Conservation (phyloP, 2,797 vertebrate species). For the Takifugu rubripes region DNA sequence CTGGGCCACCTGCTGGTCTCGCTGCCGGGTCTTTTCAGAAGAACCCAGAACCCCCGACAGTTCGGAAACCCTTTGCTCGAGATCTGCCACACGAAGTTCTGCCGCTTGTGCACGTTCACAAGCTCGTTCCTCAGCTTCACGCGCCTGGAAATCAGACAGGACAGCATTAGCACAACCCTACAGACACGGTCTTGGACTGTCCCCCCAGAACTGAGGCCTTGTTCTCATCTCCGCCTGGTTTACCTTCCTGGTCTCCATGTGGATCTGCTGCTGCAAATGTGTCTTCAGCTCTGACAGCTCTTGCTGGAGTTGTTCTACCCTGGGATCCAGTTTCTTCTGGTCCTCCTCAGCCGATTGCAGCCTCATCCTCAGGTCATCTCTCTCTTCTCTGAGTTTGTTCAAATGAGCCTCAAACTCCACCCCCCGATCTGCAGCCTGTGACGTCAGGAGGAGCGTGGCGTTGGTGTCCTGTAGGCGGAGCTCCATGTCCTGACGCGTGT, state of each 20-base stretch:
- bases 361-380: slow-evolving; percentile 74
- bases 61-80: slow-evolving; percentile 86
- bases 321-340: slow-evolving; percentile 75
- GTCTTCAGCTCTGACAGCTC: slow-evolving; percentile 77
- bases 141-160: slow-evolving; percentile 13
- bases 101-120: slow-evolving; percentile 80
- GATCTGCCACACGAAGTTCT: slow-evolving; percentile 80
- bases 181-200: no score
- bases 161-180: not conserved
- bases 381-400: slow-evolving; percentile 71
- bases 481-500: slow-evolving; percentile 81
- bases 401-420: slow-evolving; percentile 74
- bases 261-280: slow-evolving; percentile 82
- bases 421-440: slow-evolving; percentile 66
- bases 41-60: slow-evolving; percentile 86
- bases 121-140: slow-evolving; percentile 79
- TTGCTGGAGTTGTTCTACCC: slow-evolving; percentile 77
- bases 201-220: not conserved
- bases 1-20: slow-evolving; percentile 81
- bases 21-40: slow-evolving; percentile 84
- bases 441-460: slow-evolving; percentile 60
- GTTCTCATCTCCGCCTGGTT: not conserved
- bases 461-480: slow-evolving; percentile 79
- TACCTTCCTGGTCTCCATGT: slow-evolving; percentile 87
- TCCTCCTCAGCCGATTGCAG: slow-evolving; percentile 72